Evolutionary conservation across 2,797 vertebrate species (phyloP), one percentile per base, ranked within the genome.

Genomic region (Pangasius mekongensis): DNA sequence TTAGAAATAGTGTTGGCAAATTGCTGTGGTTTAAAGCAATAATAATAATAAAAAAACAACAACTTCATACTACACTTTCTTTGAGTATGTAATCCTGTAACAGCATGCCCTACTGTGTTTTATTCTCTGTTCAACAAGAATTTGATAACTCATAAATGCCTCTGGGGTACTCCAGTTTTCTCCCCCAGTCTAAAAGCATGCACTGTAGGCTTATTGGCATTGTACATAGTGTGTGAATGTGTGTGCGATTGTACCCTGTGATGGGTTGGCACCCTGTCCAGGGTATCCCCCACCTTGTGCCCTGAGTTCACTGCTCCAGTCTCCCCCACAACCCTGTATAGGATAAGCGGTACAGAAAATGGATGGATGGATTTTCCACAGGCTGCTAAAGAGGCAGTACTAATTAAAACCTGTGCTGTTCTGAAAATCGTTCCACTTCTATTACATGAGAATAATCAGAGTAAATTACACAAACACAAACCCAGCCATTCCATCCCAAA

Each of bases 381-480:
- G 36, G 69, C 69, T 39, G 36, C 43, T 49, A 49, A 76, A 27
- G 20, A 11, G 39, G 71, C 20, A 24, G 36, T 22, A 74, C 13
- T 30, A 30, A 47, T 30, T 20, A 67, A 33, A 69, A 36, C 16
- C 13, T 36, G 30, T 69, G 20, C 18, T 39, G 33, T 39, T 39
- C 33, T 22, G 69, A 18, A 18, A 52, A 52, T 1, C 5, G 52
- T 8, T 18, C 47, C 74, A 52, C 47, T 52, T 52, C 24, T n/a
- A n/a, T n/a, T 76, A 27, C 39, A 16, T 16, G 73, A 76, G 73
- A 76, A 76, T 73, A 71, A 71, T 22, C 3, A 43, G 18, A 24
- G 1, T 73, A 43, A 73, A 11, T 83, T 88, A 88, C 82, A 87
- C 67, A 78, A 90, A 86, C 58, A 58, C 33, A 83, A 67, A 67